Base-by-base conservation (phyloP, 2,797 vertebrate genomes). In the Lepilemur septentrionalis region DNA sequence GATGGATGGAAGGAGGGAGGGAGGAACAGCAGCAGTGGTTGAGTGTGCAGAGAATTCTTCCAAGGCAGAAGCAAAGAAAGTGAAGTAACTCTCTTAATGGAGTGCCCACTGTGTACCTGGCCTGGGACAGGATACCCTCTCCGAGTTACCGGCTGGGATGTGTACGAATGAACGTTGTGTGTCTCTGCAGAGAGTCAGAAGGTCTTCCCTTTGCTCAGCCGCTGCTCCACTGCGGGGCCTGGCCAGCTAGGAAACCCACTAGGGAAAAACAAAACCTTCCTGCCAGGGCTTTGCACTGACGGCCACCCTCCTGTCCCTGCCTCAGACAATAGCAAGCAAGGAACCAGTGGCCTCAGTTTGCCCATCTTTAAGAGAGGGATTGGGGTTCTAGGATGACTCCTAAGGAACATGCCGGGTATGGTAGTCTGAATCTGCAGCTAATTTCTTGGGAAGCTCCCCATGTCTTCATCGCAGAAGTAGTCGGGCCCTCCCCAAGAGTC, bases 111-210 rank as follows among this genome's bases (percentile, higher is more conserved):
- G 50, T 72, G 4, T 94, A 72, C 41, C 35, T 9, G 43, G 35
- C 57, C 78, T 15, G 50, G 28, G 50, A 22, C 46, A 28, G 57
- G 32, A 35, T 14, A 2, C 23, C n/a, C 2, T 30, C 20, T 57
- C 48, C 61, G 48, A 25, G 2, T 6, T 43, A 9, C 30, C 67
- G 8, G 30, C n/a, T 3, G 1, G 41, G 22, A 10, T 46, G 18
- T 7, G 1, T 1, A 1, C 2, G 18, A 9, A 6, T 0, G n/a
- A 41, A 4, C 32, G 5, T n/a, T 17, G 7, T 35, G 0, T n/a
- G 15, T 65, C 93, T 72, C 20, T 61, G 25, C 25, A 50, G 63
- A 25, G 30, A 38, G 13, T 63, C 48, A 0, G 12, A 20, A 75
- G 43, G 13, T n/a, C 23, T 50, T 4, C 15, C 38, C 46, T 17